phyloP scores from a whole-genome alignment of 2,797 vertebrate species.

The Corythornis leucogaster region DNA sequence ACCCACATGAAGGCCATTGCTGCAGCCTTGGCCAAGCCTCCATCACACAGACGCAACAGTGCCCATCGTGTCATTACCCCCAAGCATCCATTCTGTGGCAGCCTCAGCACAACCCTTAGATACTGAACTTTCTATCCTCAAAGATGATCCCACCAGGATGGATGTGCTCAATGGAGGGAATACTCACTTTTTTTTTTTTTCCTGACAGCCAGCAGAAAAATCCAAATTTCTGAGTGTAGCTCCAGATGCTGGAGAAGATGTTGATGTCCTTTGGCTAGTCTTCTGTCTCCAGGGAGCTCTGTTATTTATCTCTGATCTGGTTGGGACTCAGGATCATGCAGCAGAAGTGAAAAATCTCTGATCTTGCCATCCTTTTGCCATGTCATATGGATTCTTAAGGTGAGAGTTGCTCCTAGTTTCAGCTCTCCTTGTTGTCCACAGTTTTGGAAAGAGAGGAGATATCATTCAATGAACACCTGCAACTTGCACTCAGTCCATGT shows the following conservation, averaged over 20 bases:
- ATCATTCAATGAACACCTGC: background rate
- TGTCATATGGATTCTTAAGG: background rate
- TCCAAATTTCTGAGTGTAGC: background rate
- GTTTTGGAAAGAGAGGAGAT: background rate
- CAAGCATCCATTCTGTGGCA: background rate
- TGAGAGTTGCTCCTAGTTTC: background rate
- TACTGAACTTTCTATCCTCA: background rate
- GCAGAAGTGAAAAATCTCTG: background rate
- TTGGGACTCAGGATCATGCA: background rate
- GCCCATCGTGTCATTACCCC: background rate
- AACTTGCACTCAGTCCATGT: background rate
- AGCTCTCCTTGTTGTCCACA: background rate
- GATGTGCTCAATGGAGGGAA: background rate
- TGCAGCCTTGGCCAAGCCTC: background rate
- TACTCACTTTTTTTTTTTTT: background rate
- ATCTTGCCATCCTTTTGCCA: background rate
- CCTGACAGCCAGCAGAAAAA: background rate
- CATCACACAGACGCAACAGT: background rate
- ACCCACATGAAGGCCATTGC: background rate
- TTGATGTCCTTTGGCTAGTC: background rate
- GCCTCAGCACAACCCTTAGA: background rate
- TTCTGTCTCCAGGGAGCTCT: background rate
- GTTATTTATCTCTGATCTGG: background rate
- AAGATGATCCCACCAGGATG: background rate
- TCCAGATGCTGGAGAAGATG: background rate